Base-by-base conservation (phyloP, 2,113 vertebrate species). In the Calidris pugnax region DNA sequence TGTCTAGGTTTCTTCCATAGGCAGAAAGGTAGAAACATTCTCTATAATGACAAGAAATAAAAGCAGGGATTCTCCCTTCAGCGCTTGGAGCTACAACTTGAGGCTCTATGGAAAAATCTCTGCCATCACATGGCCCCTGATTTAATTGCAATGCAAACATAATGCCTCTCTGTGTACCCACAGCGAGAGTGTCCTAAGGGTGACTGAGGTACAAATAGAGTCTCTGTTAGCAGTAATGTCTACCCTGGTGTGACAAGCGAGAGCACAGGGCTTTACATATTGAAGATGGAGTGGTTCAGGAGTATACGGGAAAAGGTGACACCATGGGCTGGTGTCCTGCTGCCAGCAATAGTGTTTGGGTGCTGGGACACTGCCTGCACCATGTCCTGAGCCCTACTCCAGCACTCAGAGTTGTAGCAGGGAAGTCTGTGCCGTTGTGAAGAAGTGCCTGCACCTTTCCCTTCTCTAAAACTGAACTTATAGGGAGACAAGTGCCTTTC, bases 191-290 rank as follows among this genome's bases (percentile, higher is more conserved):
- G 48, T 59, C 24, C 32, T 30, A 8, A 48, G n/a, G 30, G 7
- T 76, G 14, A n/a, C 59, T 0, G 1, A 15, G 48, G 51, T 8
- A 5, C 0, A 3, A 77, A 7, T 41, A 10, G 72, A 59, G 5
- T 22, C 59, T 35, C 23, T 30, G 0, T 60, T 26, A 81, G 53
- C n/a, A 50, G 7, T 8, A 9, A 41, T 14, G 26, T 57, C 35
- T 28, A 1, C 30, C 22, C 30, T 62, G 53, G 30, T 35, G 26
- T 0, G 1, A 47, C n/a, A 32, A 53, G 33, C 17, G n/a, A 64
- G 64, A 51, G 12, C 28, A 50, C 77, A n/a, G 57, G 59, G n/a
- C 37, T 72, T 87, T 55, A 1, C 9, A 6, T 13, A 3, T 1
- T 22, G 13, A 28, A 73, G 43, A 11, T 6, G 20, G 48, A 69